These are phyloP conservation scores for Metridium senile DNA, from an alignment of 92 coral and sea anemone species.

Conservation along the genomic window DNA sequence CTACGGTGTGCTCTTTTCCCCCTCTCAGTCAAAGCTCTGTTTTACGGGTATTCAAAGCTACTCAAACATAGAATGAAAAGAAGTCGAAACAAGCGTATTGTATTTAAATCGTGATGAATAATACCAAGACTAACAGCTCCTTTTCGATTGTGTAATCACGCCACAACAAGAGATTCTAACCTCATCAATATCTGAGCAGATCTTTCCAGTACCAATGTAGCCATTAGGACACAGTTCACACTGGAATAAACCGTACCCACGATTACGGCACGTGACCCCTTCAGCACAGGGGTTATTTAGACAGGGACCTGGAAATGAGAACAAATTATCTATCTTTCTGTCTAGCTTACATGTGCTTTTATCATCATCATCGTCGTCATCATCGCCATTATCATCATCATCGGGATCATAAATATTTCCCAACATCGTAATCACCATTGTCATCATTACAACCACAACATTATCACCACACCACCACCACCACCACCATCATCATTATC, in stretches of 20 bases:
- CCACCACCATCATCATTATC: not conserved
- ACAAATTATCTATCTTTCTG: not conserved
- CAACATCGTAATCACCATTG: not conserved
- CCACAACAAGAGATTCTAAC: too few relatives aligned
- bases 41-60: too few relatives aligned
- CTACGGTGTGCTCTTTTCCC: too few relatives aligned
- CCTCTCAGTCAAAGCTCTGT: too few relatives aligned
- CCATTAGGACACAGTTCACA: constrained; percentile 91
- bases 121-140: too few relatives aligned
- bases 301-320: constrained; percentile 75
- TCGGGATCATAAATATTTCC: too few relatives aligned
- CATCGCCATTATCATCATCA: constrained; percentile 2
- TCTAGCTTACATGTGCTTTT: not conserved
- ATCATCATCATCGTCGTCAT: not conserved
- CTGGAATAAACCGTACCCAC: constrained; percentile 62
- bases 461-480: not conserved
- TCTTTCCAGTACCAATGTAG: constrained; percentile 73
- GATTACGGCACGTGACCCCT: constrained; percentile 88
- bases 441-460: not conserved
- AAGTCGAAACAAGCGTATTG: too few relatives aligned
- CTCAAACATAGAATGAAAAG: too few relatives aligned
- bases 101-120: too few relatives aligned
- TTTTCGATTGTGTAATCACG: too few relatives aligned
- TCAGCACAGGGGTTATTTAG: constrained; percentile 68
- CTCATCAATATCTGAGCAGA: constrained; percentile 87